Evolutionary conservation across 2,888 invertebrate species (phyloP).

Genomic region (Lypha dubia): DNA sequence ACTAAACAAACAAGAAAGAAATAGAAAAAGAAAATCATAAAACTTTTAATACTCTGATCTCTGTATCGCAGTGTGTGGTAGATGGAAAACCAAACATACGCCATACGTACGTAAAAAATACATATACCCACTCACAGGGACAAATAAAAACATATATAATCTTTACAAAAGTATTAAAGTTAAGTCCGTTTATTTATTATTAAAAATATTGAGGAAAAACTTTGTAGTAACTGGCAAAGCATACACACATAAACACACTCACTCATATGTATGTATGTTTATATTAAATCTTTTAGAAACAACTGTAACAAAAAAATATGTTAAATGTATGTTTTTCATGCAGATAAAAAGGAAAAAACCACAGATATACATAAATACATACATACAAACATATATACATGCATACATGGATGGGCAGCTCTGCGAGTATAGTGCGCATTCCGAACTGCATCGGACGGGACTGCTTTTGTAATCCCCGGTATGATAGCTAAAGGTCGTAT

Average conservation of each 20-base stretch:
- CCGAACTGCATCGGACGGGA: too few relatives aligned
- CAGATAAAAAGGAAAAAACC: background rate
- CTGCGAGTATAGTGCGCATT: too few relatives aligned
- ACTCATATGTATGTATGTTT: background rate
- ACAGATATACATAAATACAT: too few relatives aligned
- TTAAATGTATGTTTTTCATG: background rate
- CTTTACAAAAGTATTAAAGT: conserved; percentile 64
- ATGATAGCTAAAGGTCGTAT: too few relatives aligned
- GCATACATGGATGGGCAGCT: too few relatives aligned
- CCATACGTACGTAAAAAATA: background rate
- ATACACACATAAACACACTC: conserved; percentile 7
- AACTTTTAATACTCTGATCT: conserved; percentile 43
- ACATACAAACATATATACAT: background rate
- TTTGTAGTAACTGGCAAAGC: conserved; percentile 20
- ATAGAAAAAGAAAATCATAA: conserved; percentile 24
- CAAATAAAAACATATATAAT: conserved; percentile 40
- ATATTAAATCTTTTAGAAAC: conserved; percentile 10
- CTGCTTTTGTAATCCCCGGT: too few relatives aligned
- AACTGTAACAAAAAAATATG: background rate
- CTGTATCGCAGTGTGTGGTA: conserved; percentile 21
- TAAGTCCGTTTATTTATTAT: conserved; percentile 70
- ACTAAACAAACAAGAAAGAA: background rate
- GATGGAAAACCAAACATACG: background rate
- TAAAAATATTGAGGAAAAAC: conserved; percentile 56
- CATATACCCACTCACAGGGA: background rate